Evolutionary conservation across 1,140 invertebrate species (phyloP), one percentile per base, ranked within the genome.

Genomic region (Apis cerana): DNA sequence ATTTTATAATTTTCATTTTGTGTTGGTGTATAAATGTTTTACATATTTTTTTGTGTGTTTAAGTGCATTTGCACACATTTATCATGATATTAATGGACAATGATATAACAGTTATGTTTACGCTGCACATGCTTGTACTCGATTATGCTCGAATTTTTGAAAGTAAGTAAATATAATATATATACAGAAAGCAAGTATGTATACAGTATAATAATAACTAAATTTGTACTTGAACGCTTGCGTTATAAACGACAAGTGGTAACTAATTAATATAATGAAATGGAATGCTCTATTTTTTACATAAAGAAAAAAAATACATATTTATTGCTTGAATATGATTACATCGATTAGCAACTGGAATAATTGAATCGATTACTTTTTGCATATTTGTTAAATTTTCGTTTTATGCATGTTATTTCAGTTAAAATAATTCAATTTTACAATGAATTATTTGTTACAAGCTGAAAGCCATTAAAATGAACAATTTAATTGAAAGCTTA

Each of bases 221-320:
- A 76, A 80, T n/a, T 65, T 56, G 59, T 75, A 86, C 75, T 56
- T 58, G 71, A 12, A 78, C n/a, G 70, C 15, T 74, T 52, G 74
- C 50, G 65, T 72, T 69, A 85, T 77, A 88, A 87, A 85, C 70
- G 69, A 33, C 70, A 72, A 72, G 54, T 27, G 33, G 19, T 79
- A 85, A 81, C 43, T 75, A 85, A 83, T 85, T 90, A 90, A 15
- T 58, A 33, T 5, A 33, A 80, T 78, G 79, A 76, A 87, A 77
- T 85, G 90, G 89, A 91, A 91, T 90, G 90, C 88, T 85, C 48
- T 75, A 50, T 62, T 85, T 88, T 90, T 82, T 89, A 88, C 78
- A 82, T 90, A 90, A 89, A 89, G 87, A 83, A 78, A 90, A 89
- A 88, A 82, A 52, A 59, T 58, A 81, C 62, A 61, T 83, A 67